These are phyloP conservation scores for Rhinoptilus africanus DNA, from an alignment of 2,113 vertebrate species.

Conservation along the genomic window DNA sequence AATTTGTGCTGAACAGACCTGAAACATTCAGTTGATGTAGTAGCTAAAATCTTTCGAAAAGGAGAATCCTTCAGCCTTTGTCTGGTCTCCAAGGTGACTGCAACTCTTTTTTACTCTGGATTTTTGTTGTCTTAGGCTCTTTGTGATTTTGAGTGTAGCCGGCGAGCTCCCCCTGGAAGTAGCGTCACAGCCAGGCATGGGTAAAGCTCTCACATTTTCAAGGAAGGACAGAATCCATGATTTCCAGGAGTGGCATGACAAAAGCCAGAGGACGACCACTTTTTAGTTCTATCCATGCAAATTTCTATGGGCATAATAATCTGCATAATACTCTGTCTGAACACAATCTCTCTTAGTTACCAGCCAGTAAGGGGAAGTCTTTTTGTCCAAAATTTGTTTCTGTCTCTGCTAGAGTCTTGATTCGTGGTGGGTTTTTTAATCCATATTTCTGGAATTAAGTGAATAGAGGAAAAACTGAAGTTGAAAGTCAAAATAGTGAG, in stretches of 20 bases:
- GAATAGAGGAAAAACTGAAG: neutral
- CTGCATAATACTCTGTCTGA: neutral
- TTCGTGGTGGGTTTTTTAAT: neutral
- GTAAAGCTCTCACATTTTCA: neutral
- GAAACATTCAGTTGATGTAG: neutral
- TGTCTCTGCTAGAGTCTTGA: neutral
- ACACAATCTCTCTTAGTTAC: rapidly evolving
- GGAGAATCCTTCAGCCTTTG: neutral
- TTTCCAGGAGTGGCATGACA: neutral
- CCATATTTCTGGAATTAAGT: neutral
- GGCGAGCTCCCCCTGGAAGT: neutral
- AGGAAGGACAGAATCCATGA: neutral
- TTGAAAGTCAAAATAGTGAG: neutral
- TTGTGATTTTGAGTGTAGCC: neutral
- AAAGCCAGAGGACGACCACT: neutral
- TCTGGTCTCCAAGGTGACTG: slow-evolving; percentile 30
- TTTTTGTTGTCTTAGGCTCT: neutral
- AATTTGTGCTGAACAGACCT: neutral
- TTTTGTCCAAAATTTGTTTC: neutral
- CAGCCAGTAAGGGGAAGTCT: neutral
- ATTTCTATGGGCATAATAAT: neutral
- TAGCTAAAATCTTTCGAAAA: neutral
- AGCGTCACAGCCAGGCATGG: neutral
- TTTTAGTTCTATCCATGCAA: neutral
- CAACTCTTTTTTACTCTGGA: neutral